Percentiles rank a stretch among this genome's conserved stretches.
Conservation (phyloP, 2,888 invertebrate genomes). For the Pristionchus arcanus region DNA sequence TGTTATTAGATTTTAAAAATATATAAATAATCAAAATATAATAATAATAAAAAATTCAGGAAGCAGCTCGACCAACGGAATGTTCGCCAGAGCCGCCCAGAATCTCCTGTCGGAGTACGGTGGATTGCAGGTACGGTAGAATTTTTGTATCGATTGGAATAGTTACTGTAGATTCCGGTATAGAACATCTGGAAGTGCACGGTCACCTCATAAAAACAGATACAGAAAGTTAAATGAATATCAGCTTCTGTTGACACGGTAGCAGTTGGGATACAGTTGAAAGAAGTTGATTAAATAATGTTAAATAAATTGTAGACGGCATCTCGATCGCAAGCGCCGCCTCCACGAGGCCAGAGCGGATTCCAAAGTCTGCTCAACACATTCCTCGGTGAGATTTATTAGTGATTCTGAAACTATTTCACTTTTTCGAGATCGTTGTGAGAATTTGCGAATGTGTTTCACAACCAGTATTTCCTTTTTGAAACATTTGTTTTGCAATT, state of each 20-base stretch:
- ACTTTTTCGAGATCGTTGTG: no score
- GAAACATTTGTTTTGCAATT: no score
- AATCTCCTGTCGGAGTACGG: conserved; percentile 51
- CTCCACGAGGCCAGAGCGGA: conserved; percentile 62
- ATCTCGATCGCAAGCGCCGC: conserved; percentile 56
- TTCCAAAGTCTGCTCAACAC: conserved; percentile 63
- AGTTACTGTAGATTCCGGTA: neutral
- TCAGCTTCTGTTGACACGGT: no score
- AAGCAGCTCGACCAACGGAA: neutral
- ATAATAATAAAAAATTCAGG: neutral
- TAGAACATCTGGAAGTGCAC: no score
- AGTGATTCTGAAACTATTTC: no score
- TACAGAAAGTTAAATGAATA: no score
- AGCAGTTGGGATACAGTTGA: no score
- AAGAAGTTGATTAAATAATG: neutral
- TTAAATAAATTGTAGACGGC: neutral
- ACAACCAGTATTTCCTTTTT: no score
- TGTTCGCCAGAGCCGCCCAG: conserved; percentile 5
- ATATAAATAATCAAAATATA: neutral
- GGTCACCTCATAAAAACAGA: no score
- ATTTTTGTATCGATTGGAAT: neutral
- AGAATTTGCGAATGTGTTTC: no score
- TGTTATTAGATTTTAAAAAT: neutral
- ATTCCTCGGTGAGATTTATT: conserved; percentile 62
- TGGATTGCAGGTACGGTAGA: conserved; percentile 40